phyloP scores from a whole-genome alignment of 2,888 invertebrate genomes.

The Eulithis prunata region DNA sequence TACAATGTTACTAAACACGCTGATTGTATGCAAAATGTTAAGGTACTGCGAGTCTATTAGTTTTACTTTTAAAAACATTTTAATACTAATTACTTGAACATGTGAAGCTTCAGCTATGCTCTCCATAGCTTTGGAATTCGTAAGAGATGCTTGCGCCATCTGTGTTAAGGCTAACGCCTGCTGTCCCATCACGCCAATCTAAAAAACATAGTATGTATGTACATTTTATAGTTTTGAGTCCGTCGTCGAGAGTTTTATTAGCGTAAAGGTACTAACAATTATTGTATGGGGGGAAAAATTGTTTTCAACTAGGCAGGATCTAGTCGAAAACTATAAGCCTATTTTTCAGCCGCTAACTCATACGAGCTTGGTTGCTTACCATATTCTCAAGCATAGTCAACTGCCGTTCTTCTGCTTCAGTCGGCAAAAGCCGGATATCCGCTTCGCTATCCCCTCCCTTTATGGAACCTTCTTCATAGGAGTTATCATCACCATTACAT shows the following conservation, averaged over 20 bases:
- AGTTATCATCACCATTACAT: slow-evolving; percentile 58
- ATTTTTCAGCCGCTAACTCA: too few species aligned
- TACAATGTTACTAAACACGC: too few species aligned
- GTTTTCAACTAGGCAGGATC: too few species aligned
- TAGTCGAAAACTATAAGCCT: too few species aligned
- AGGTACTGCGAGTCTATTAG: too few species aligned
- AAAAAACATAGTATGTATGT: slow-evolving; percentile 2
- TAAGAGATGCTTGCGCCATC: slow-evolving; percentile 67
- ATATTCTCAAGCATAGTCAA: slow-evolving; percentile 69
- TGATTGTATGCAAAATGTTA: too few species aligned
- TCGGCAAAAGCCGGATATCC: slow-evolving; percentile 44
- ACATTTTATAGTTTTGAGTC: too few species aligned
- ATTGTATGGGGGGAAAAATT: too few species aligned
- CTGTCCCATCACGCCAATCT: slow-evolving; percentile 74
- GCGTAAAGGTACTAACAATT: too few species aligned
- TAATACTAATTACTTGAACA: slow-evolving; percentile 61
- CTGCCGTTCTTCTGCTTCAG: slow-evolving; percentile 63
- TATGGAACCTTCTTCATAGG: slow-evolving; percentile 51
- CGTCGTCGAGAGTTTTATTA: too few species aligned
- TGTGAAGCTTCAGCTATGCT: slow-evolving; percentile 73
- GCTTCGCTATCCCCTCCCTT: slow-evolving; percentile 53
- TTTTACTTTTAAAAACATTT: neutral
- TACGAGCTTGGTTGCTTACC: slow-evolving; percentile 44
- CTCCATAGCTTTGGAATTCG: slow-evolving; percentile 66
- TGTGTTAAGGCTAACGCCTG: slow-evolving; percentile 68